These are phyloP conservation scores for Metalampra italica DNA, from an alignment of 2,888 invertebrate species.

Conservation along the genomic window DNA sequence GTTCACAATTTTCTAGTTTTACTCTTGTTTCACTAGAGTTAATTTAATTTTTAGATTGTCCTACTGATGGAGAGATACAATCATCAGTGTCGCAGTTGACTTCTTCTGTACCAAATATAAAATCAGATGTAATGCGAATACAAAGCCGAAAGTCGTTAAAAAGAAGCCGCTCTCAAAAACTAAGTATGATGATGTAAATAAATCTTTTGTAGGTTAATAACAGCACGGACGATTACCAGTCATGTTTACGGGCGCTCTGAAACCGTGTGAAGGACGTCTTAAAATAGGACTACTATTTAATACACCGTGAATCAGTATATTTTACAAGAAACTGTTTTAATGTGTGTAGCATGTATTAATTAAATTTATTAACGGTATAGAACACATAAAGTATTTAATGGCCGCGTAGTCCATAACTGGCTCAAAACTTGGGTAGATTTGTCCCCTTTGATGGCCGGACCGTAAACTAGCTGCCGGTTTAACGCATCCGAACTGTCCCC, in stretches of 20 bases:
- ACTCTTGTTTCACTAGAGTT: constrained; percentile 19
- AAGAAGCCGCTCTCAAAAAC: constrained; percentile 28
- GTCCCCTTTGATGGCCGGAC: constrained; percentile 31
- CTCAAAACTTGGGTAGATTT: constrained; percentile 43
- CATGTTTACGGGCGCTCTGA: constrained; percentile 56
- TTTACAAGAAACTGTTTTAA: constrained; percentile 19
- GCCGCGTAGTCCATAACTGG: constrained; percentile 27
- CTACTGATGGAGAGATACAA: constrained; percentile 14
- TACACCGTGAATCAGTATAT: constrained; percentile 54
- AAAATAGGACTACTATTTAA: constrained; percentile 67
- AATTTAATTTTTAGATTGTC: constrained; percentile 53
- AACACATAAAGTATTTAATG: constrained; percentile 37
- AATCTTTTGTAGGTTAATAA: constrained; percentile 51
- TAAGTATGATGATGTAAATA: constrained; percentile 43
- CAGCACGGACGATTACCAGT: constrained; percentile 55
- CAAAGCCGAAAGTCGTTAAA: constrained; percentile 29
- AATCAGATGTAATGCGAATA: too few species aligned
- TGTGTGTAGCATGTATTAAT: constrained; percentile 28
- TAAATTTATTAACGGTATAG: constrained; percentile 28
- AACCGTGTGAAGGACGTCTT: constrained; percentile 70
- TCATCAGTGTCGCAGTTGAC: constrained; percentile 12
- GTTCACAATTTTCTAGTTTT: constrained; percentile 43
- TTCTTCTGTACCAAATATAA: constrained; percentile 28
- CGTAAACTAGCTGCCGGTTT: constrained; percentile 47
- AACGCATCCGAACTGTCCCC: constrained; percentile 47